Conservation (phyloP, 1,140 invertebrate genomes). For the Drosophila persimilis region DNA sequence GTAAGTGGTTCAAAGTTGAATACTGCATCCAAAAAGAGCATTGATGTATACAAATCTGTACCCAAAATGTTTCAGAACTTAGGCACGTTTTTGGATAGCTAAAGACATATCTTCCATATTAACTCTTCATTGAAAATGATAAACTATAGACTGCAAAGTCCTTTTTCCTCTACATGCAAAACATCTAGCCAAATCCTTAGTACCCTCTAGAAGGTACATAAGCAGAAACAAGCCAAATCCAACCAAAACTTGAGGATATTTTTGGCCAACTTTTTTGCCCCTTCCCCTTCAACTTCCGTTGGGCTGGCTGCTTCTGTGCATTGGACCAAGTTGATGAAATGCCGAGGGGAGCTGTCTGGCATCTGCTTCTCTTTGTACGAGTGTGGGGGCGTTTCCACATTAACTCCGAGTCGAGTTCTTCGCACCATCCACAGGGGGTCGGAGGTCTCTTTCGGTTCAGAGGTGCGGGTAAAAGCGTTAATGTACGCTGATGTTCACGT, state of each 20-base stretch:
- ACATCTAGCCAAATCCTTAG: too few relatives aligned
- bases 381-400: slow-evolving; percentile 23
- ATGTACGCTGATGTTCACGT: slow-evolving; percentile 76
- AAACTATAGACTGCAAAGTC: too few relatives aligned
- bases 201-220: too few relatives aligned
- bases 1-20: too few relatives aligned
- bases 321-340: slow-evolving; percentile 57
- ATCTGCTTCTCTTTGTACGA: slow-evolving; percentile 17
- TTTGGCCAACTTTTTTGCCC: slow-evolving; percentile 36
- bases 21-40: too few relatives aligned
- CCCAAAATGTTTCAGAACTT: too few relatives aligned
- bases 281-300: not conserved
- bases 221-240: slow-evolving; percentile 37
- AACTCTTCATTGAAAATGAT: too few relatives aligned
- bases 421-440: slow-evolving; percentile 10
- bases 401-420: slow-evolving; percentile 24
- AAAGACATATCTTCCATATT: too few relatives aligned
- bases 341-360: slow-evolving; percentile 39
- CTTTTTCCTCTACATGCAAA: too few relatives aligned
- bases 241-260: slow-evolving; percentile 52
- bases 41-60: too few relatives aligned
- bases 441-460: not conserved
- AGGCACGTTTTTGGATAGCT: too few relatives aligned
- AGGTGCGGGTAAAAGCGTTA: slow-evolving; percentile 52
- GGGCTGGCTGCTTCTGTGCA: slow-evolving; percentile 30